Base-by-base conservation (phyloP, 2,797 vertebrate species). In the Tapera naevia region DNA sequence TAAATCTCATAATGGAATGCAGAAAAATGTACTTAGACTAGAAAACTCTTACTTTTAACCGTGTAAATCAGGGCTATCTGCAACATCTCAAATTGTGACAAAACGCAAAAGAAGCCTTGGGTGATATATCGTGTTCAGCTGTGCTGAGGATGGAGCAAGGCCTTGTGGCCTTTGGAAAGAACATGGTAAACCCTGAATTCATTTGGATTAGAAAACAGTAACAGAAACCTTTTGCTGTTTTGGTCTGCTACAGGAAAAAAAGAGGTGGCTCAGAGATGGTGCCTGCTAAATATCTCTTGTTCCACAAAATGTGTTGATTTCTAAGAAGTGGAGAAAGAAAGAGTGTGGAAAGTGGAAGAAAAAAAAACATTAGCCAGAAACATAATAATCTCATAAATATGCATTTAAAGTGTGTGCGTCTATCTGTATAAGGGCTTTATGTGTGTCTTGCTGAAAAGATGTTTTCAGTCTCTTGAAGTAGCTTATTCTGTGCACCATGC, bases 341-440 rank as follows among this genome's bases (percentile, higher is more conserved):
- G 43, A 74, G 27, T 69, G 56, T 2, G 1, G 56, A 62, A 93
- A 89, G 84, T 57, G 35, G 28, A 50, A 56, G 9, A 33, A 25
- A 69, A 53, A 35, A 48, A 39, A 86, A 82, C 43, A 95, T 90
- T 74, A 89, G 19, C 67, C 75, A 73, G 79, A 90, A 95, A 87
- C 48, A 84, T 88, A 75, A 89, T 92, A 88, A 92, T 93, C 82
- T 93, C 86, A 84, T 93, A 90, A 94, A 96, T 93, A 93, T 80
- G 74, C 82, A 93, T 94, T 95, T 85, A 54, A 92, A 96, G 39
- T 69, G 81, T 80, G 43, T 93, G 24, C 88, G 71, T 74, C 25
- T 90, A 86, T 94, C 80, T 92, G 7, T 43, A 65, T 60, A 69
- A 87, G 60, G 72, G 50, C 86, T 94, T 95, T 95, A 81, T 87